These are phyloP conservation scores for Bombus cullumanus DNA, from an alignment of 1,140 invertebrate genomes.

Conservation along the genomic window DNA sequence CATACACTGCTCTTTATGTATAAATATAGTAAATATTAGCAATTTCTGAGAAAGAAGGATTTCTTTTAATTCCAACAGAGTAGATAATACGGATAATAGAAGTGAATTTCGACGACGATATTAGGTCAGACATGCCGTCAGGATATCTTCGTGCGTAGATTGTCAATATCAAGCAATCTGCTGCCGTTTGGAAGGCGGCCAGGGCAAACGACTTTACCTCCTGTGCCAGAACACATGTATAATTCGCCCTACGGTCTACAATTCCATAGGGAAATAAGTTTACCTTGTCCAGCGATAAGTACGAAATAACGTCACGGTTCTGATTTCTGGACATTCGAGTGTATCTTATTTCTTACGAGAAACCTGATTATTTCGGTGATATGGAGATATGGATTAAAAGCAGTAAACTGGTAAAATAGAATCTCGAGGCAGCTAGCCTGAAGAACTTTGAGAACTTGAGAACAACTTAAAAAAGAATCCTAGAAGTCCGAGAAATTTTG, in stretches of 20 bases:
- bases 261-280: conserved; percentile 12
- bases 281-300: neutral
- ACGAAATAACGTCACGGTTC: neutral
- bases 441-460: neutral
- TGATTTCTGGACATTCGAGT: neutral
- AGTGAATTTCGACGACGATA: neutral
- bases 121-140: conserved; percentile 57
- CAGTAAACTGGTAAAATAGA: too few species aligned
- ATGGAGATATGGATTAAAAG: neutral
- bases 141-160: conserved; percentile 35
- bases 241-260: neutral
- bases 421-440: too few species aligned
- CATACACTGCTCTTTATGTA: too few species aligned
- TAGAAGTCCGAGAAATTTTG: too few species aligned
- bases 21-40: neutral
- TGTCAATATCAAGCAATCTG: conserved; percentile 46
- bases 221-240: conserved; percentile 6
- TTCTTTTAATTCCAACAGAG: neutral
- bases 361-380: neutral
- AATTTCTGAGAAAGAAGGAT: neutral
- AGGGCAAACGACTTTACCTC: conserved; percentile 39
- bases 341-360: neutral
- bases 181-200: conserved; percentile 64
- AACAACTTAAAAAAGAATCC: neutral
- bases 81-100: neutral